Evolutionary conservation across 2,888 invertebrate species (phyloP).

Genomic region (Parelbella ahira): DNA sequence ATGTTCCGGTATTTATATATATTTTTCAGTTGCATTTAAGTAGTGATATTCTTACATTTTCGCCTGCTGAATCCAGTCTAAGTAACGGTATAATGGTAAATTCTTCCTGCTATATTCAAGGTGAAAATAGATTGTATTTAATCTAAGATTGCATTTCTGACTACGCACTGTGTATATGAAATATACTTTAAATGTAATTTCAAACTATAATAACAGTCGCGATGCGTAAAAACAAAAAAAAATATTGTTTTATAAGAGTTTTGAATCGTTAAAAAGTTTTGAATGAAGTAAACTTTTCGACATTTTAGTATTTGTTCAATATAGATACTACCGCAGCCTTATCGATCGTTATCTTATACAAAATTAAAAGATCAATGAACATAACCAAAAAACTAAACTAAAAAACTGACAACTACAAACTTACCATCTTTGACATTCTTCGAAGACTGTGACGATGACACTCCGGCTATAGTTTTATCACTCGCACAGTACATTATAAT

Average conservation of each 20-base stretch:
- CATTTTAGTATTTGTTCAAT: not conserved
- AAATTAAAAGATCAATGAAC: conserved; percentile 19
- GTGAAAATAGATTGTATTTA: no score
- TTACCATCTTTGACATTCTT: conserved; percentile 89
- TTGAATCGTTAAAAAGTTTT: conserved; percentile 11
- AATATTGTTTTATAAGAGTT: conserved; percentile 4
- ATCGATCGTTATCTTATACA: conserved; percentile 1
- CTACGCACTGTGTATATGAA: no score
- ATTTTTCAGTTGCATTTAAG: no score
- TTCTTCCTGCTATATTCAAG: no score
- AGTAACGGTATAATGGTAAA: no score
- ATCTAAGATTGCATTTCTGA: no score
- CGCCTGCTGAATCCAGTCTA: no score
- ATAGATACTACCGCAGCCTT: no score
- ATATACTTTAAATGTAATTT: not conserved
- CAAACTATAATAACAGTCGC: conserved; percentile 1
- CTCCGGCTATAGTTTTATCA: conserved; percentile 88
- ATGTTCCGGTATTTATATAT: no score
- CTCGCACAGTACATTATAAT: conserved; percentile 86
- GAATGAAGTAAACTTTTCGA: conserved; percentile 1
- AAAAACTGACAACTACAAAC: conserved; percentile 56
- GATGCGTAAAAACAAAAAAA: conserved; percentile 6
- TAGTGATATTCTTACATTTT: no score
- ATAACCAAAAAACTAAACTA: conserved; percentile 23
- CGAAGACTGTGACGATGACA: conserved; percentile 85